A percentile compares a stretch with the other conserved stretches of the same genome.
Evolutionary conservation across 2,888 invertebrate species (phyloP).

Genomic region (Tricholauxania praeusta): DNA sequence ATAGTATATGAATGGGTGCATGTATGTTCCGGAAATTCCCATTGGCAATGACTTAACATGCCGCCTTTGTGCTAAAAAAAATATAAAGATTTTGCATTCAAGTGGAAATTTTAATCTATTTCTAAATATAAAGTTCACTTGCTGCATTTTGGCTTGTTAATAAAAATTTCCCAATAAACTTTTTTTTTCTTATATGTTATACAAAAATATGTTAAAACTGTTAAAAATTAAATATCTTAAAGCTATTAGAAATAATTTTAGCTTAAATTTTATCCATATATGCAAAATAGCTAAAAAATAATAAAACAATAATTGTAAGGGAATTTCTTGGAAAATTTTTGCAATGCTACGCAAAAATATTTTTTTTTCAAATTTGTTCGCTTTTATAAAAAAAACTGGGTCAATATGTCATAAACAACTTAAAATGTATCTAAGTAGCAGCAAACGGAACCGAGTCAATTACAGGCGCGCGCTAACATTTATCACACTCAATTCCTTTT

Average conservation of each 20-base stretch:
- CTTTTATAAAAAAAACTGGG: too few species aligned
- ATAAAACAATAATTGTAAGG: background rate
- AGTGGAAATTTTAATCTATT: too few species aligned
- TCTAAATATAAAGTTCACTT: too few species aligned
- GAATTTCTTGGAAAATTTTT: too few species aligned
- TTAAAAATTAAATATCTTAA: constrained; percentile 21
- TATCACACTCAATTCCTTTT: background rate
- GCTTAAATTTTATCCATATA: background rate
- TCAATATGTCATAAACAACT: background rate
- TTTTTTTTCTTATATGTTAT: background rate
- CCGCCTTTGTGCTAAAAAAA: background rate
- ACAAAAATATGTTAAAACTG: background rate
- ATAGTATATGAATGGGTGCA: background rate
- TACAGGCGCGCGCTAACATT: background rate
- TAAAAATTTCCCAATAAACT: constrained; percentile 16
- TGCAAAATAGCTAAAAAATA: too few species aligned
- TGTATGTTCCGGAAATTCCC: background rate
- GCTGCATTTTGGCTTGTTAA: too few species aligned
- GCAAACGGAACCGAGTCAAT: background rate
- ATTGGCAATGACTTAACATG: constrained; percentile 21
- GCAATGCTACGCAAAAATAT: too few species aligned
- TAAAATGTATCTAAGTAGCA: background rate
- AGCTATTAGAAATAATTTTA: background rate
- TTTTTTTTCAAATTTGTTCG: too few species aligned
- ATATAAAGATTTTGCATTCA: too few species aligned